These are phyloP conservation scores for Ectemnius continuus DNA, from an alignment of 2,888 invertebrate genomes.

Conservation along the genomic window DNA sequence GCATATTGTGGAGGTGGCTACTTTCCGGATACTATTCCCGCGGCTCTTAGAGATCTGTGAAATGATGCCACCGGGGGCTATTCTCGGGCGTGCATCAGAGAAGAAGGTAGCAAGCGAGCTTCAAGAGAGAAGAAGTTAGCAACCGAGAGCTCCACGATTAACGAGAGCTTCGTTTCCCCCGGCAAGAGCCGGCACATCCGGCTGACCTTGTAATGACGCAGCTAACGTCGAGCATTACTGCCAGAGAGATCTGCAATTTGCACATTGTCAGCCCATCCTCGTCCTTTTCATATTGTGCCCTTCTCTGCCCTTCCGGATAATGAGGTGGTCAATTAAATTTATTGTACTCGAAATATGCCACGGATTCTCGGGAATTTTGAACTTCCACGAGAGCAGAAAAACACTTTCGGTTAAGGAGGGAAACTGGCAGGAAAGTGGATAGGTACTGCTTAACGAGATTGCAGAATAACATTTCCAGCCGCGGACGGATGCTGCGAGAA, in stretches of 20 bases:
- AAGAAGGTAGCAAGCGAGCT: neutral
- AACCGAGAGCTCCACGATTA: slow-evolving; percentile 28
- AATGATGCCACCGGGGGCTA: slow-evolving; percentile 21
- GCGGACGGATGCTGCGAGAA: too few species aligned
- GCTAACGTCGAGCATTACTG: slow-evolving; percentile 41
- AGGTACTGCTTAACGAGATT: neutral
- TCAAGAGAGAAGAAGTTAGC: neutral
- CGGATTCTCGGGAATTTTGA: too few species aligned
- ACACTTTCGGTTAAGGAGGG: too few species aligned
- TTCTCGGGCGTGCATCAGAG: slow-evolving; percentile 21
- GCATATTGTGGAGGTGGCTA: neutral
- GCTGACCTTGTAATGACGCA: slow-evolving; percentile 47
- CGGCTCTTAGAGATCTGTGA: slow-evolving; percentile 26
- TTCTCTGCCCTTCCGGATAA: neutral
- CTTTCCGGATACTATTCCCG: slow-evolving; percentile 4
- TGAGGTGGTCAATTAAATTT: slow-evolving; percentile 23
- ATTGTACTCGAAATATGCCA: slow-evolving; percentile 1
- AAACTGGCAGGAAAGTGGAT: too few species aligned
- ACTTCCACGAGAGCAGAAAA: too few species aligned
- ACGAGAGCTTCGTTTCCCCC: slow-evolving; percentile 30
- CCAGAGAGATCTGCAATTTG: slow-evolving; percentile 37
- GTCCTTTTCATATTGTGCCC: slow-evolving; percentile 6
- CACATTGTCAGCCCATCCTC: slow-evolving; percentile 24
- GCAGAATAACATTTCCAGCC: neutral
- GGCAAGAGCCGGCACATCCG: slow-evolving; percentile 27